phyloP scores from a whole-genome alignment of 1,140 invertebrate genomes.

The Drosophila littoralis region DNA sequence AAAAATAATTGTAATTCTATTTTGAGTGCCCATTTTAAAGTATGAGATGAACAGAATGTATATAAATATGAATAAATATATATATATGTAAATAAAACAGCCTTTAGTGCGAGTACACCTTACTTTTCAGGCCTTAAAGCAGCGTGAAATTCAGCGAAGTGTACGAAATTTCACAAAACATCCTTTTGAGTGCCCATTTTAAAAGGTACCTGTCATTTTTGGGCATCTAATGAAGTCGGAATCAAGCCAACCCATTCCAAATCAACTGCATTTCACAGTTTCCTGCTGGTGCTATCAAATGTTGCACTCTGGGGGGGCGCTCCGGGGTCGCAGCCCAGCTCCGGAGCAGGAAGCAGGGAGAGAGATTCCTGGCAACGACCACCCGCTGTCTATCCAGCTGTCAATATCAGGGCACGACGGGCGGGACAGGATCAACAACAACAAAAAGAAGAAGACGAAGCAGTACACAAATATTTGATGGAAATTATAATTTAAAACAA shows the following conservation, averaged over 20 bases:
- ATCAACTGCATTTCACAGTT: background rate
- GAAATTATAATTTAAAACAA: constrained; percentile 65
- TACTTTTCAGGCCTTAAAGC: background rate
- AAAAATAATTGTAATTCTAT: too few species aligned
- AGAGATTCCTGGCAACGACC: constrained; percentile 16
- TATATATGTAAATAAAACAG: too few species aligned
- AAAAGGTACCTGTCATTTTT: constrained; percentile 30
- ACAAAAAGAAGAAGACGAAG: constrained; percentile 47
- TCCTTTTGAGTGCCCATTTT: background rate
- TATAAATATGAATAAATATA: too few species aligned
- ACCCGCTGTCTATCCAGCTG: constrained; percentile 71
- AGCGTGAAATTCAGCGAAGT: background rate
- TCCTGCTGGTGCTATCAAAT: constrained; percentile 26
- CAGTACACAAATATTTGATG: constrained; percentile 54
- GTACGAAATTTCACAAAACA: background rate
- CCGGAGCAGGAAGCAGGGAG: background rate
- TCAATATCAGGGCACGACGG: constrained; percentile 61
- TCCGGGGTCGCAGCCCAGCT: too few species aligned
- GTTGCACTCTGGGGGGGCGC: constrained; percentile 32
- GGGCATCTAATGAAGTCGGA: background rate
- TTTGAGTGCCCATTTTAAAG: too few species aligned
- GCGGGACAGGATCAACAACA: constrained; percentile 23
- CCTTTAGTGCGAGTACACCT: background rate
- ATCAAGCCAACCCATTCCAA: constrained; percentile 17
- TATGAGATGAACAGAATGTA: too few species aligned